phyloP scores from a whole-genome alignment of 1,140 invertebrate species.

The Elysia chlorotica region DNA sequence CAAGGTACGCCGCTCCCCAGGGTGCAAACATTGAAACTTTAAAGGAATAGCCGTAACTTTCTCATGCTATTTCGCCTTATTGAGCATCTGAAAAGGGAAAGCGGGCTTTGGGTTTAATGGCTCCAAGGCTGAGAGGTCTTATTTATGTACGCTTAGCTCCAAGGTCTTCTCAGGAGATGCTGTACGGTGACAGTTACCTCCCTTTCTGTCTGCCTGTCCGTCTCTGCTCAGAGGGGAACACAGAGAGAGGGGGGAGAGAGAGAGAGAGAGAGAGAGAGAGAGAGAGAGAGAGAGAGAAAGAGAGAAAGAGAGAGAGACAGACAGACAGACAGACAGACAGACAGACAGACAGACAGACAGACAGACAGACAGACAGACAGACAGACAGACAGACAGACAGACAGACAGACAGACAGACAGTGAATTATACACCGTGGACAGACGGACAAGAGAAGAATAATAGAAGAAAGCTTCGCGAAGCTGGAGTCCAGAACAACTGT shows the following conservation, averaged over 20 bases:
- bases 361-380: conserved; percentile 14
- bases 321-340: conserved; percentile 14
- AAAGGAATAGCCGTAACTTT: too few relatives aligned
- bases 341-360: conserved; percentile 3
- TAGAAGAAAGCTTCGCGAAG: background rate
- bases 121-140: too few relatives aligned
- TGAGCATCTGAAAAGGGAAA: too few relatives aligned
- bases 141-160: too few relatives aligned
- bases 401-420: conserved; percentile 9
- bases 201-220: too few relatives aligned
- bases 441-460: background rate
- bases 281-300: background rate
- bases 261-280: background rate
- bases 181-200: too few relatives aligned
- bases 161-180: too few relatives aligned
- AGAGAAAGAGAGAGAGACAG: background rate
- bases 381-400: conserved; percentile 7
- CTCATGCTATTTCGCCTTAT: too few relatives aligned
- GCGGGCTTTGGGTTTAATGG: too few relatives aligned
- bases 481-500: background rate
- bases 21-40: too few relatives aligned
- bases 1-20: too few relatives aligned
- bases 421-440: background rate
- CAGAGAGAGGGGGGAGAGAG: background rate
- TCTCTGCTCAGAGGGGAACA: background rate